A percentile compares a stretch with the other conserved stretches of the same genome.
Evolutionary conservation across 2,113 vertebrate species (phyloP).

Genomic region (Apeltes quadracus): DNA sequence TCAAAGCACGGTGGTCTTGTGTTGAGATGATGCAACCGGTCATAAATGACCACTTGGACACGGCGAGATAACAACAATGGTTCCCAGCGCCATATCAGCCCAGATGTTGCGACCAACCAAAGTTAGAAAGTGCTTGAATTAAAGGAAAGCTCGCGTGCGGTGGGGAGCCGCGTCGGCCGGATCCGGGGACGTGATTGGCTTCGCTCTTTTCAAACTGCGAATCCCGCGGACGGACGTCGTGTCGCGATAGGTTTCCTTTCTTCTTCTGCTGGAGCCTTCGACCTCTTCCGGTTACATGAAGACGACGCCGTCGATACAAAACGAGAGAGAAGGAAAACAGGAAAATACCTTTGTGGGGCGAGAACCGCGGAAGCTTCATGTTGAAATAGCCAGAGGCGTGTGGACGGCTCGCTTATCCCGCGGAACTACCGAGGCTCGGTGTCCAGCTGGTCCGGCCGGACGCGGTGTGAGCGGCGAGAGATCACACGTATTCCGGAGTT

Average conservation of each 20-base stretch:
- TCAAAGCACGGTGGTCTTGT: background rate
- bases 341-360: conserved; percentile 69
- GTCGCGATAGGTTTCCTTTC: conserved; percentile 69
- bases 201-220: conserved; percentile 56
- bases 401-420: background rate
- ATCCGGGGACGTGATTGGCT: conserved; percentile 60
- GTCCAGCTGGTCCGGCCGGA: background rate
- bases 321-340: conserved; percentile 77
- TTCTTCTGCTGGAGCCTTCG: conserved; percentile 71
- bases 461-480: background rate
- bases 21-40: background rate
- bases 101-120: background rate
- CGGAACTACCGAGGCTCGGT: background rate
- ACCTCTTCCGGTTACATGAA: conserved; percentile 81
- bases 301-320: conserved; percentile 70
- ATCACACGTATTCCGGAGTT: conserved; percentile 64
- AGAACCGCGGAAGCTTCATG: conserved; percentile 62
- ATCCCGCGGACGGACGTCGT: conserved; percentile 63
- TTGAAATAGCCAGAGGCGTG: background rate
- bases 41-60: background rate
- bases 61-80: background rate
- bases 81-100: too few relatives aligned
- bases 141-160: too few relatives aligned
- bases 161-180: background rate
- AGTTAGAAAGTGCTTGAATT: background rate